Evolutionary conservation across 2,888 invertebrate species (phyloP).

Genomic region (Biston betularia): DNA sequence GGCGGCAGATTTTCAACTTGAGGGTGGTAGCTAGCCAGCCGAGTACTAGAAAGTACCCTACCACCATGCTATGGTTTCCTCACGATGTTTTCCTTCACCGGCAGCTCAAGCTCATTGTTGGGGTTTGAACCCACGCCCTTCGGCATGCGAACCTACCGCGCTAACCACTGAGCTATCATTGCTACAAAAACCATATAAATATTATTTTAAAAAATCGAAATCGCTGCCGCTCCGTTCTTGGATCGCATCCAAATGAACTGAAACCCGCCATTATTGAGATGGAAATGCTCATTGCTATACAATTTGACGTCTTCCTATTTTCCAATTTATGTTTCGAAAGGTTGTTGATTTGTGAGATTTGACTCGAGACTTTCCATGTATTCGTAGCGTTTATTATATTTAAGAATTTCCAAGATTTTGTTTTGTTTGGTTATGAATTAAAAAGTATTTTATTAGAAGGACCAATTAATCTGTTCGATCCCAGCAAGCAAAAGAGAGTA

Average conservation of each 20-base stretch:
- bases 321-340: constrained; percentile 24
- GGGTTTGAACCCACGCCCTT: too few species aligned
- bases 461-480: too few species aligned
- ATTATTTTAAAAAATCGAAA: background rate
- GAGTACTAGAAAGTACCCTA: too few species aligned
- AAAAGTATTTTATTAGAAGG: background rate
- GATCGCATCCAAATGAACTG: constrained; percentile 62
- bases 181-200: too few species aligned
- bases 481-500: too few species aligned
- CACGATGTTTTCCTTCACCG: too few species aligned
- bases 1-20: too few species aligned
- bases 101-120: too few species aligned
- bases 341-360: constrained; percentile 39
- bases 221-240: background rate
- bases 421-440: constrained; percentile 14
- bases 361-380: constrained; percentile 12
- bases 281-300: constrained; percentile 65
- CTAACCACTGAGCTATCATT: too few species aligned
- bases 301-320: constrained; percentile 48
- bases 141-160: too few species aligned
- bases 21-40: too few species aligned
- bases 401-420: constrained; percentile 7
- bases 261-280: constrained; percentile 71
- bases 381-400: constrained; percentile 31
- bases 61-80: too few species aligned